Percentiles rank a stretch among this genome's conserved stretches.
These are phyloP conservation scores for Myotis myotis DNA, from an alignment of 2,797 vertebrate species.

Conservation along the genomic window DNA sequence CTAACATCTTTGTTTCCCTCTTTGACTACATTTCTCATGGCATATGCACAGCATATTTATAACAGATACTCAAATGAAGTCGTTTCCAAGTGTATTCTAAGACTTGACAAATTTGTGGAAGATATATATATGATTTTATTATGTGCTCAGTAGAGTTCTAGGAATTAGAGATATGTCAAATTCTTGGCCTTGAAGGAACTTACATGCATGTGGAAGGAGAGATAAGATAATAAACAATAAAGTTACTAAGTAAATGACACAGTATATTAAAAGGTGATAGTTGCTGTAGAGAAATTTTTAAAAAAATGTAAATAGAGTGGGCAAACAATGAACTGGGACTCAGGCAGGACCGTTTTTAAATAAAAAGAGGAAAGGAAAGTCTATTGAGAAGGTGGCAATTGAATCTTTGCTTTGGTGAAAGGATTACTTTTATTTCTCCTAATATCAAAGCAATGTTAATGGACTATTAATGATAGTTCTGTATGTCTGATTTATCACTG, in stretches of 20 bases:
- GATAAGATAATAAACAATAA: not conserved
- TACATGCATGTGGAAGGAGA: not conserved
- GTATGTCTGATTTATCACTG: not conserved
- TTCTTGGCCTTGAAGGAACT: not conserved
- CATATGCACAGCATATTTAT: not conserved
- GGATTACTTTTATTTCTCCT: not conserved
- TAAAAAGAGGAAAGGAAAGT: not conserved
- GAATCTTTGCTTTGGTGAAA: constrained; percentile 8
- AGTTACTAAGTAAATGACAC: not conserved
- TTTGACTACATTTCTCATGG: not conserved
- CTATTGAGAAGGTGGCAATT: not conserved
- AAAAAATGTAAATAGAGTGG: not conserved
- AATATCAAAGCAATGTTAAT: not conserved
- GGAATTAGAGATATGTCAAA: not conserved
- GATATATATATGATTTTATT: not conserved
- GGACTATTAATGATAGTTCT: not conserved
- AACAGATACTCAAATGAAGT: not conserved
- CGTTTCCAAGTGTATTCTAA: not conserved
- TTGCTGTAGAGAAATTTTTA: not conserved
- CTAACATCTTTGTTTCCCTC: not conserved
- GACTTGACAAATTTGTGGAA: not conserved
- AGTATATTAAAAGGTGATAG: not conserved
- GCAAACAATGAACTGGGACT: not conserved
- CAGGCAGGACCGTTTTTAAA: not conserved
- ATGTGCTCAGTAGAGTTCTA: not conserved